Base-by-base conservation (phyloP, 2,797 vertebrate genomes). In the Alauda arvensis region DNA sequence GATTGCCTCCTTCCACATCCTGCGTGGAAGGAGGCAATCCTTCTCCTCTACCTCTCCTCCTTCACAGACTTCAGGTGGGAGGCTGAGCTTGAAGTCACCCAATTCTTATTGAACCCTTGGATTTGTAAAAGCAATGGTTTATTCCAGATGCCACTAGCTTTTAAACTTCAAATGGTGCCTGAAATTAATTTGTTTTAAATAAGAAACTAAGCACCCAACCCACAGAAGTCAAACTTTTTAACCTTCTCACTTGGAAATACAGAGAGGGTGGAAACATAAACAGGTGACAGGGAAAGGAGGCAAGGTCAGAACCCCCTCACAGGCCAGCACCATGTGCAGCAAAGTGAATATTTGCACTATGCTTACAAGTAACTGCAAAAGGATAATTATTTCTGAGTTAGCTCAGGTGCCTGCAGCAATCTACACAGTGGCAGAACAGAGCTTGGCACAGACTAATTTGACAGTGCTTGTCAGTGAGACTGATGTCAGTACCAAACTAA, bases 401-500 rank as follows among this genome's bases (percentile, higher is more conserved):
- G n/a, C 19, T 67, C 74, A 63, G 67, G 61, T 67, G 87, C 89
- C 91, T 81, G 68, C 67, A 81, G 85, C 74, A 43, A 70, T 40
- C 53, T 67, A 74, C 52, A 60, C 52, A 76, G 74, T 13, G 29
- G 53, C 77, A 85, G 83, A 92, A 67, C 1, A 2, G 60, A 93
- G 56, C 49, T 66, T 72, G 65, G 60, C 55, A 57, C 14, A 20
- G 59, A 90, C 37, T 88, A 83, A 92, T 31, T 71, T 69, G 79
- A 72, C 72, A 78, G 45, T 28, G 62, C 60, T 85, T 63, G 69
- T 78, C 63, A 69, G 60, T 1, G 1, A 79, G 63, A 63, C 45
- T 72, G 48, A 67, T 76, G 67, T 24, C 3, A 0, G 45, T 70
- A 69, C 26, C 74, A 78, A 53, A 89, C 52, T 59, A 62, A 81